Base-by-base conservation (phyloP, 1,140 invertebrate genomes). In the Triops cancriformis region DNA sequence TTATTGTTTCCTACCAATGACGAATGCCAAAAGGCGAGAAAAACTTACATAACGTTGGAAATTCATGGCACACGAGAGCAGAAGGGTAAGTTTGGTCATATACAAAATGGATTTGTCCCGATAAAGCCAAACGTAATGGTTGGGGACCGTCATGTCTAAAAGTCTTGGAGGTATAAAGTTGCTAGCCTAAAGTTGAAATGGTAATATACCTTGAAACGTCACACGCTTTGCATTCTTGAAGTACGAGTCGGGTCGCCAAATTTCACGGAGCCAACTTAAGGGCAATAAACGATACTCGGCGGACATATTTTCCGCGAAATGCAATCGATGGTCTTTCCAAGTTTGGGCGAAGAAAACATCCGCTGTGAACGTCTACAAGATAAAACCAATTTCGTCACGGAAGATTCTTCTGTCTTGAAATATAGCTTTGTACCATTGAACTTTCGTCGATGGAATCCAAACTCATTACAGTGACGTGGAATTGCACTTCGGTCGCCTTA, bases 41-140 rank as follows among this genome's bases (percentile, higher is more conserved):
- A 80, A 9, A 81, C 81, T 64, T 64, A 64, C 51, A 80, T 83
- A 84, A 74, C 80, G 82, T 76, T 82, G 80, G 78, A 83, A 84
- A 76, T 84, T 83, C 83, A 84, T 84, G 28, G 82, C 82, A 75
- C 83, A 84, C 0, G 83, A 84, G 7, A 84, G 76, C 10, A 83
- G 81, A 37, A 83, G 80, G 26, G 82, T 83, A 45, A 83, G 73
- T 64, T 82, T 83, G 77, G 11, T 43, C 77, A 51, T 18, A 26
- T 95, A 95, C 26, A 95, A 88, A 76, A 95, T 84, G 0, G 93
- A 94, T 84, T 95, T 95, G 82, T 95, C 94, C 83, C 94, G 92
- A 83, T 95, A 95, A 45, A 95, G 83, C 94, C 94, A 95, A 2
- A 95, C 86, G 85, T 95, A 95, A 84, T 96, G 94, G 85, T 95